These are phyloP conservation scores for Amphipoea lucens DNA, from an alignment of 2,888 invertebrate species.

Conservation along the genomic window DNA sequence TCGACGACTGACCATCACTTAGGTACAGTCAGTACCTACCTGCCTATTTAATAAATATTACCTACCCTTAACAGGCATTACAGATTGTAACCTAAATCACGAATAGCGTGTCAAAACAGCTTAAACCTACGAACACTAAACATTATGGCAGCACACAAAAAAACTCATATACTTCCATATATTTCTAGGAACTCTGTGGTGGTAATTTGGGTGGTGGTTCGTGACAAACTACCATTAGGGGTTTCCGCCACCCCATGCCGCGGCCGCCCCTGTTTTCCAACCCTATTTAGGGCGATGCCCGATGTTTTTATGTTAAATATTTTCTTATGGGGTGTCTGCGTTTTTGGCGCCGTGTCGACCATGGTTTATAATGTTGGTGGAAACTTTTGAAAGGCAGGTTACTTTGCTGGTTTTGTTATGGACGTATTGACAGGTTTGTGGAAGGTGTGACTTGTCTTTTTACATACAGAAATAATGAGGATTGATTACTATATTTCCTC, in stretches of 20 bases:
- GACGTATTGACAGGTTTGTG: not conserved
- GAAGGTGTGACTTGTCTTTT: not conserved
- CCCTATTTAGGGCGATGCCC: constrained; percentile 78
- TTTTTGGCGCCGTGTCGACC: constrained; percentile 41
- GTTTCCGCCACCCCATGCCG: constrained; percentile 78
- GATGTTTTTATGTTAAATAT: constrained; percentile 72
- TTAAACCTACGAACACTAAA: constrained; percentile 61
- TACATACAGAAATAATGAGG: not conserved
- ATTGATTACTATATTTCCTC: not conserved
- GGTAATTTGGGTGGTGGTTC: constrained; percentile 78
- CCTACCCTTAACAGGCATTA: constrained; percentile 18
- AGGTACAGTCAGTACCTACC: not conserved
- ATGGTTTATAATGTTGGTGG: constrained; percentile 22
- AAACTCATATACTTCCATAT: constrained; percentile 52
- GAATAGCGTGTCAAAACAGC: constrained; percentile 69
- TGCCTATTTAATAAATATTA: not conserved
- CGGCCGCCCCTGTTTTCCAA: constrained; percentile 69
- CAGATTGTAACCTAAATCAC: constrained; percentile 62
- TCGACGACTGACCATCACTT: not conserved
- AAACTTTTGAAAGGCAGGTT: not conserved
- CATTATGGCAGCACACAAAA: constrained; percentile 57
- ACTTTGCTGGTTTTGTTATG: constrained; percentile 3
- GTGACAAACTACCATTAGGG: constrained; percentile 87
- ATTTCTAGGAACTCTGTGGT: constrained; percentile 76
- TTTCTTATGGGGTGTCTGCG: constrained; percentile 62